Conservation (phyloP, 2,888 invertebrate genomes). For the Cheilosia vernalis region DNA sequence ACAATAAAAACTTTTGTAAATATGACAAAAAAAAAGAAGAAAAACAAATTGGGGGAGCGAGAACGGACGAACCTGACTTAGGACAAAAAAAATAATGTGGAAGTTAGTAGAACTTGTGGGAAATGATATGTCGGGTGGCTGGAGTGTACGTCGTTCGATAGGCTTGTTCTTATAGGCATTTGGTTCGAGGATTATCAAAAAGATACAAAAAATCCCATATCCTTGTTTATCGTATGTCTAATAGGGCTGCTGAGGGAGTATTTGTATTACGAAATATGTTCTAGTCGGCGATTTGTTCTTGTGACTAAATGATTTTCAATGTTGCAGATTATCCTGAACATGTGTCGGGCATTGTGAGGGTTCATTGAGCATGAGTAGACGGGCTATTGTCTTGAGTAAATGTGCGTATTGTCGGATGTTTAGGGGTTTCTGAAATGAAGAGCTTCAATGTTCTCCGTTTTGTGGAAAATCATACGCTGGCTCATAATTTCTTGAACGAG, state of each 20-base stretch:
- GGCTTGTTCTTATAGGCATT: constrained; percentile 50
- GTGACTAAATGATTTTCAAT: constrained; percentile 70
- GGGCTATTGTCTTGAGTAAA: constrained; percentile 46
- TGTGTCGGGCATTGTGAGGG: constrained; percentile 66
- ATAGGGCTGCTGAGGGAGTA: constrained; percentile 33
- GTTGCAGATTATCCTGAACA: constrained; percentile 70
- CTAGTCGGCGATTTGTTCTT: constrained; percentile 67
- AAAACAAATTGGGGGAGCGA: constrained; percentile 18
- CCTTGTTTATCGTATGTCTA: constrained; percentile 46
- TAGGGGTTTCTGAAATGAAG: constrained; percentile 2
- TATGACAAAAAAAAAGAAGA: constrained; percentile 39
- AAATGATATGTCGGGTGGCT: constrained; percentile 21
- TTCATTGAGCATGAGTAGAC: constrained; percentile 62
- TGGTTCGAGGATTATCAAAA: constrained; percentile 63
- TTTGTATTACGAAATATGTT: constrained; percentile 47
- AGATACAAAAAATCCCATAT: constrained; percentile 62
- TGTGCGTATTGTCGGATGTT: constrained; percentile 4
- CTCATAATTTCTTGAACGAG: too few species aligned
- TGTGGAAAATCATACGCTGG: neutral
- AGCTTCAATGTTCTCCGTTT: neutral
- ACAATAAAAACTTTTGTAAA: constrained; percentile 56
- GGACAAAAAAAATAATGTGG: constrained; percentile 14
- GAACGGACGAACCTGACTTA: constrained; percentile 28
- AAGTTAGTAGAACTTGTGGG: constrained; percentile 66
- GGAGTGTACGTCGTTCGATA: constrained; percentile 28